Evolutionary conservation across 2,797 vertebrate genomes (phyloP).

Genomic region (Pagetopsis macropterus): DNA sequence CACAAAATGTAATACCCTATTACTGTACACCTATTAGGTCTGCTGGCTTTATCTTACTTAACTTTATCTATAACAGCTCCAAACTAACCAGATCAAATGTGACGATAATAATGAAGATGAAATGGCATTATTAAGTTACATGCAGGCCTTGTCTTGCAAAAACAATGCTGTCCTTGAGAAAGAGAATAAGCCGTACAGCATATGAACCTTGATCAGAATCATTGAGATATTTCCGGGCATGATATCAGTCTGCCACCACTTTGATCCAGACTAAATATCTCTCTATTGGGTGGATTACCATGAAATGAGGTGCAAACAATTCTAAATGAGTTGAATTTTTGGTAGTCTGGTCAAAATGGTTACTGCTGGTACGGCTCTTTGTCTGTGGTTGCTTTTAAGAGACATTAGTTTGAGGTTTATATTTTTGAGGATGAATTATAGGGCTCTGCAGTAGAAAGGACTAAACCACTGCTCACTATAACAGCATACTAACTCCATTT

Average conservation of each 20-base stretch:
- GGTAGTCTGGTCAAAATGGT: too few relatives aligned
- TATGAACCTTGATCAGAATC: not conserved
- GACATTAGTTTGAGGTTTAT: conserved; percentile 23
- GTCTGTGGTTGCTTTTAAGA: conserved; percentile 25
- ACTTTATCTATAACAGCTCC: not conserved
- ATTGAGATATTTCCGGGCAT: too few relatives aligned
- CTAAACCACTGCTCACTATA: not conserved
- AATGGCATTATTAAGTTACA: not conserved
- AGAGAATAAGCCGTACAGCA: not conserved
- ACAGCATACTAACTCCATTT: not conserved
- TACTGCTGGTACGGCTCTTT: not conserved
- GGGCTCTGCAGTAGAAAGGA: conserved; percentile 9
- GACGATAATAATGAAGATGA: not conserved
- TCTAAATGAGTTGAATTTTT: too few relatives aligned
- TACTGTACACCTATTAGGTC: not conserved
- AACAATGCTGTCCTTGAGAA: not conserved
- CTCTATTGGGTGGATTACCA: not conserved
- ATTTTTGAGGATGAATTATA: conserved; percentile 18
- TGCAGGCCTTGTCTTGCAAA: not conserved
- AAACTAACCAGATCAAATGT: not conserved
- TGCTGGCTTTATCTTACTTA: conserved; percentile 8
- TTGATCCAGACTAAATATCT: too few relatives aligned
- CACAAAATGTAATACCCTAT: conserved; percentile 5
- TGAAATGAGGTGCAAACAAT: not conserved
- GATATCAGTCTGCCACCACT: too few relatives aligned